Conservation (phyloP, 2,797 vertebrate species). For the Thamnophis elegans region DNA sequence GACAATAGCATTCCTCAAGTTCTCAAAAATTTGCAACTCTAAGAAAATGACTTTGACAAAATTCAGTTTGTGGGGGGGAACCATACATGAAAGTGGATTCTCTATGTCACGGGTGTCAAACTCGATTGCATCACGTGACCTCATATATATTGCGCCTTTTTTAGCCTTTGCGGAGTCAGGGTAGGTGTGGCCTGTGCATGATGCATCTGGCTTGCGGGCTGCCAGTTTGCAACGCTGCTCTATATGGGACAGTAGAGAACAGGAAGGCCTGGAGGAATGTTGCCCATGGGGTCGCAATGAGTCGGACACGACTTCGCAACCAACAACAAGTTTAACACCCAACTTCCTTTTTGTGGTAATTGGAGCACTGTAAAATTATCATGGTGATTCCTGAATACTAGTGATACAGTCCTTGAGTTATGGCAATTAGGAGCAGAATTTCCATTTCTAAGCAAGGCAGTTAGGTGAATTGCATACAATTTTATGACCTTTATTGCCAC, state of each 20-base stretch:
- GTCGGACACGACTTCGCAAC: too few relatives aligned
- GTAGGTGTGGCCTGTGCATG: too few relatives aligned
- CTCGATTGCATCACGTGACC: too few relatives aligned
- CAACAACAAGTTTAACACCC: neutral
- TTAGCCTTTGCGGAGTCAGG: too few relatives aligned
- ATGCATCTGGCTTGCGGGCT: too few relatives aligned
- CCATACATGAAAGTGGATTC: neutral
- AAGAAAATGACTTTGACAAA: neutral
- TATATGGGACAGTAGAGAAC: neutral
- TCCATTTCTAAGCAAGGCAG: neutral
- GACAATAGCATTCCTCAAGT: neutral
- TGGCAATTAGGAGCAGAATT: neutral
- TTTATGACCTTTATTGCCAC: neutral
- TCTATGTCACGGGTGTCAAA: neutral
- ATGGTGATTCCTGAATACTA: neutral
- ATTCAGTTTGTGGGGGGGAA: too few relatives aligned
- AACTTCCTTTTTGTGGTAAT: neutral
- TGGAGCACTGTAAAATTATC: neutral
- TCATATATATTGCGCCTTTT: too few relatives aligned
- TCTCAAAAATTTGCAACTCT: neutral
- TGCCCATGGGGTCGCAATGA: too few relatives aligned
- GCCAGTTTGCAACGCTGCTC: neutral
- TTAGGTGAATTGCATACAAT: too few relatives aligned
- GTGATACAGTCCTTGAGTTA: neutral
- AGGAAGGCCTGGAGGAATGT: too few relatives aligned